Conservation (phyloP, 2,888 invertebrate genomes). For the Uropetala carovei region DNA sequence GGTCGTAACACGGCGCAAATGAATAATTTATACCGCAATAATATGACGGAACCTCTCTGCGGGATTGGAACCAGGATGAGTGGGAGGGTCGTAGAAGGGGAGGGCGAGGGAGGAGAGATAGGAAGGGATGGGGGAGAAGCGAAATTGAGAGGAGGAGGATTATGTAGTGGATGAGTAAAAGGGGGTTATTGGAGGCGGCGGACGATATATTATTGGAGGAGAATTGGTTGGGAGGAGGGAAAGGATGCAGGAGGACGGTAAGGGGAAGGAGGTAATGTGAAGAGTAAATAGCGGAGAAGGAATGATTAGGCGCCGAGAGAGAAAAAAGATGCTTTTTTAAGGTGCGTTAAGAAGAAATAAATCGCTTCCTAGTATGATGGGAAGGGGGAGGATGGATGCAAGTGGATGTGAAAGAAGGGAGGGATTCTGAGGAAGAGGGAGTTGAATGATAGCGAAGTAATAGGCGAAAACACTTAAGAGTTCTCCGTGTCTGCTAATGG, state of each 20-base stretch:
- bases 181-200: background rate
- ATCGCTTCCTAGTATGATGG: too few species aligned
- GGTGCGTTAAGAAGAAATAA: too few species aligned
- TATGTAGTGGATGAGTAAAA: background rate
- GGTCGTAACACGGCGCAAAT: slow-evolving; percentile 16
- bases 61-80: background rate
- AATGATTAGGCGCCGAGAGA: background rate
- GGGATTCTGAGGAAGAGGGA: too few species aligned
- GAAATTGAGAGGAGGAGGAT: background rate
- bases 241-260: background rate
- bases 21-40: slow-evolving; percentile 49
- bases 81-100: background rate
- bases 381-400: too few species aligned
- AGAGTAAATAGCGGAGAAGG: background rate
- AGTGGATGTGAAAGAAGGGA: too few species aligned
- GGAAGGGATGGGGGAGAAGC: background rate
- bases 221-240: background rate
- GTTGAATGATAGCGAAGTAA: too few species aligned
- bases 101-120: background rate
- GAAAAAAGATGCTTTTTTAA: too few species aligned
- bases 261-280: background rate
- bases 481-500: too few species aligned
- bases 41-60: slow-evolving; percentile 21
- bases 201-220: too few species aligned
- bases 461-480: too few species aligned